A percentile compares a stretch with the other conserved stretches of the same genome.
Evolutionary conservation across 1,140 invertebrate species (phyloP).

Genomic region (Eriosoma lanigerum): DNA sequence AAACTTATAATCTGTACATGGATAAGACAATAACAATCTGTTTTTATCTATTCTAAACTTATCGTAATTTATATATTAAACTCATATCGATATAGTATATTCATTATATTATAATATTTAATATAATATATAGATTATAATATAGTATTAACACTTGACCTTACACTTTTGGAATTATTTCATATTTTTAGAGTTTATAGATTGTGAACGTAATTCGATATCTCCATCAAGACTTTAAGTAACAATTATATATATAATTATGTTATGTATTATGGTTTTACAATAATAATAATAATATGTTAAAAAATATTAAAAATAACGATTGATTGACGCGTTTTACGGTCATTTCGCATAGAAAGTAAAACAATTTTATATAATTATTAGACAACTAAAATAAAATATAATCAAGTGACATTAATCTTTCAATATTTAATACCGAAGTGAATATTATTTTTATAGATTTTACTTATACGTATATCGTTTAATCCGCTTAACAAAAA

Average conservation of each 20-base stretch:
- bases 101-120: not conserved
- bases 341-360: no score
- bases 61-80: not conserved
- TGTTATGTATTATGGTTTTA: no score
- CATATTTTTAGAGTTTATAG: not conserved
- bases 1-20: not conserved
- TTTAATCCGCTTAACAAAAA: slow-evolving; percentile 20
- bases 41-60: not conserved
- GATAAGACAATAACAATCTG: not conserved
- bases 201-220: not conserved
- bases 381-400: not conserved
- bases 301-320: no score
- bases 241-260: no score
- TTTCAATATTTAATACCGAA: not conserved
- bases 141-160: not conserved
- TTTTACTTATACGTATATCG: not conserved
- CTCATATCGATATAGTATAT: not conserved
- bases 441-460: not conserved
- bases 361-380: not conserved
- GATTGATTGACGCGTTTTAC: no score
- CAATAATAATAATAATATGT: no score
- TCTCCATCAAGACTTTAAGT: no score
- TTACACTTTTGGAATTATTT: not conserved
- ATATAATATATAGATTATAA: no score
- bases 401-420: not conserved